phyloP scores from a whole-genome alignment of 2,888 invertebrate species.

The Erynnis tages region DNA sequence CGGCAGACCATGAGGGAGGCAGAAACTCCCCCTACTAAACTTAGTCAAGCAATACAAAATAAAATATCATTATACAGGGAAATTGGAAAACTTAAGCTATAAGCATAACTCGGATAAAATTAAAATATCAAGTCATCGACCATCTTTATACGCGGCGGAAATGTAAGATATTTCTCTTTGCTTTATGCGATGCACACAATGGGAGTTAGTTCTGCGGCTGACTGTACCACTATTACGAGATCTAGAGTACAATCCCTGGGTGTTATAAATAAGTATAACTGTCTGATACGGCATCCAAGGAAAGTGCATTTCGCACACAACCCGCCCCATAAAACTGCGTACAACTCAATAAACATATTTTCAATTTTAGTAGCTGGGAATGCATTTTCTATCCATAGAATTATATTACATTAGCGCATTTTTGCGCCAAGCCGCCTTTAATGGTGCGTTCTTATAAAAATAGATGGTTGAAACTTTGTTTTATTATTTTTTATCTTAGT shows the following conservation, averaged over 20 bases:
- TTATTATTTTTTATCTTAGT: too few species aligned
- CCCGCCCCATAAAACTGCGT: slow-evolving; percentile 58
- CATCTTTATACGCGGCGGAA: slow-evolving; percentile 44
- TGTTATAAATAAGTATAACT: slow-evolving; percentile 72
- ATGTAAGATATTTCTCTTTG: slow-evolving; percentile 56
- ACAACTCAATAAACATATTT: slow-evolving; percentile 69
- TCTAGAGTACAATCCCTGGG: slow-evolving; percentile 43
- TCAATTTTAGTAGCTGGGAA: slow-evolving; percentile 44
- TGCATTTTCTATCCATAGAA: slow-evolving; percentile 34
- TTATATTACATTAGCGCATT: slow-evolving; percentile 24
- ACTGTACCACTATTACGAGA: slow-evolving; percentile 13
- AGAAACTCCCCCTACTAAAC: too few species aligned
- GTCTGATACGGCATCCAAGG: slow-evolving; percentile 55
- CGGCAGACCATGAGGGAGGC: too few species aligned
- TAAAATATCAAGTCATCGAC: slow-evolving; percentile 58
- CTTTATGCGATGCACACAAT: slow-evolving; percentile 38
- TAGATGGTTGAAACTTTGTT: too few species aligned
- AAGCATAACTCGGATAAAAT: slow-evolving; percentile 33
- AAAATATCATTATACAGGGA: not conserved
- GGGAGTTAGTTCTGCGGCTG: slow-evolving; percentile 30
- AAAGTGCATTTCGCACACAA: slow-evolving; percentile 55
- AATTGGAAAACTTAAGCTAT: not conserved
- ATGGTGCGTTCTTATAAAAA: too few species aligned
- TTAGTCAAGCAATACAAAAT: not conserved
- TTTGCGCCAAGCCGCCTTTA: too few species aligned